phyloP scores from a whole-genome alignment of 1,140 invertebrate species.

The Tribolium madens region DNA sequence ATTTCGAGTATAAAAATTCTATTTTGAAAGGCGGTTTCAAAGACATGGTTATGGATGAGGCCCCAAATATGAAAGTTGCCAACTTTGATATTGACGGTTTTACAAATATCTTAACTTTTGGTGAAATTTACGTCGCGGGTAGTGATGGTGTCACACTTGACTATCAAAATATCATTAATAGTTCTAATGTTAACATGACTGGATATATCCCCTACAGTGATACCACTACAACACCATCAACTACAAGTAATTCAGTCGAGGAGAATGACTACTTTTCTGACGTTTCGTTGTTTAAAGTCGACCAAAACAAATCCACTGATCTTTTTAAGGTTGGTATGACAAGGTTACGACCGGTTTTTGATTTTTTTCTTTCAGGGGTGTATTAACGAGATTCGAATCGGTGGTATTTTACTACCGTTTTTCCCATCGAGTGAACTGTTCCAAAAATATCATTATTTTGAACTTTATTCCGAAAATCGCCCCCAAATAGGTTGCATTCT shows the following conservation, averaged over 20 bases:
- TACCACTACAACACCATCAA: slow-evolving; percentile 57
- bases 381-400: slow-evolving; percentile 89
- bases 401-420: slow-evolving; percentile 87
- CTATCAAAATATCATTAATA: slow-evolving; percentile 59
- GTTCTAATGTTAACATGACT: slow-evolving; percentile 62
- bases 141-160: slow-evolving; percentile 61
- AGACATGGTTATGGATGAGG: slow-evolving; percentile 67
- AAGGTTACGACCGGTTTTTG: too few species aligned
- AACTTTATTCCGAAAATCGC: slow-evolving; percentile 64
- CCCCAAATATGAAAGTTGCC: slow-evolving; percentile 65
- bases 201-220: slow-evolving; percentile 64
- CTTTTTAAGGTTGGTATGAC: slow-evolving; percentile 67
- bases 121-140: slow-evolving; percentile 61
- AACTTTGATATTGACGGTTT: slow-evolving; percentile 71
- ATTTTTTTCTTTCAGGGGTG: slow-evolving; percentile 79
- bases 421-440: slow-evolving; percentile 82
- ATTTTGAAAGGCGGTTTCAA: slow-evolving; percentile 70
- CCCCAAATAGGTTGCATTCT: slow-evolving; percentile 79
- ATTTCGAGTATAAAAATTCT: slow-evolving; percentile 70
- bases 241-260: slow-evolving; percentile 61
- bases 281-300: slow-evolving; percentile 59
- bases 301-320: slow-evolving; percentile 64
- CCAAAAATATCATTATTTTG: slow-evolving; percentile 71
- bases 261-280: slow-evolving; percentile 52
- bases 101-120: slow-evolving; percentile 69